Percentiles rank a stretch among this genome's conserved stretches.
Evolutionary conservation across 2,888 invertebrate genomes (phyloP).

Genomic region (Cabera pusaria): DNA sequence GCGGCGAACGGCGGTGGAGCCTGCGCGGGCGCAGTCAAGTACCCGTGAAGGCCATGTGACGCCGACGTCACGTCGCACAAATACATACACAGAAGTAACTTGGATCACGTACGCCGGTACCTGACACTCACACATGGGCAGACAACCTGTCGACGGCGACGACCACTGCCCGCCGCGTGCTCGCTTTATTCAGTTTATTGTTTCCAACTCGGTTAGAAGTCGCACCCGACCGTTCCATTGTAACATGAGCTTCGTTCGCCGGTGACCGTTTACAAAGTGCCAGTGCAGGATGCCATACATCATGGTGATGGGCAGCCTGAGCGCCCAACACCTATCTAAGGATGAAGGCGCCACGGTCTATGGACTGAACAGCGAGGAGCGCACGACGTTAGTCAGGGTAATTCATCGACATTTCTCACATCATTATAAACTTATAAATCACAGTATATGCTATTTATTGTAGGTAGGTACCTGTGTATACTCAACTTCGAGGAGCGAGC

Average conservation of each 20-base stretch:
- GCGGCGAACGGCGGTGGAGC: constrained; percentile 36
- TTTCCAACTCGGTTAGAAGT: constrained; percentile 30
- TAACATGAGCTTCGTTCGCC: constrained; percentile 52
- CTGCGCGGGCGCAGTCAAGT: constrained; percentile 55
- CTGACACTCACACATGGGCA: constrained; percentile 64
- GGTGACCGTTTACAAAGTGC: constrained; percentile 43
- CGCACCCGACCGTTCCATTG: constrained; percentile 31
- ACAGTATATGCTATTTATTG: too few relatives aligned
- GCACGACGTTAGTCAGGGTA: constrained; percentile 57
- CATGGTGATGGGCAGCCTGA: constrained; percentile 77
- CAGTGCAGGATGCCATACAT: constrained; percentile 70
- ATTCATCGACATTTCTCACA: constrained; percentile 13
- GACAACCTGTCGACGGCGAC: constrained; percentile 50
- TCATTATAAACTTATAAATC: too few relatives aligned
- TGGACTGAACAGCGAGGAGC: constrained; percentile 75
- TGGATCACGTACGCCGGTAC: constrained; percentile 48
- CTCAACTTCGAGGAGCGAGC: too few relatives aligned
- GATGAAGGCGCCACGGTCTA: constrained; percentile 76
- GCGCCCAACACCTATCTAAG: constrained; percentile 69
- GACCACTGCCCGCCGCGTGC: constrained; percentile 45
- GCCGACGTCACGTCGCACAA: constrained; percentile 55
- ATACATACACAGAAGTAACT: constrained; percentile 39
- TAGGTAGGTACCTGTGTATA: too few relatives aligned
- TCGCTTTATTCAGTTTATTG: constrained; percentile 26
- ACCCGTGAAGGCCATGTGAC: constrained; percentile 71